A percentile compares a stretch with the other conserved stretches of the same genome.
Evolutionary conservation across 2,113 vertebrate species (phyloP).

Genomic region (Meles meles): DNA sequence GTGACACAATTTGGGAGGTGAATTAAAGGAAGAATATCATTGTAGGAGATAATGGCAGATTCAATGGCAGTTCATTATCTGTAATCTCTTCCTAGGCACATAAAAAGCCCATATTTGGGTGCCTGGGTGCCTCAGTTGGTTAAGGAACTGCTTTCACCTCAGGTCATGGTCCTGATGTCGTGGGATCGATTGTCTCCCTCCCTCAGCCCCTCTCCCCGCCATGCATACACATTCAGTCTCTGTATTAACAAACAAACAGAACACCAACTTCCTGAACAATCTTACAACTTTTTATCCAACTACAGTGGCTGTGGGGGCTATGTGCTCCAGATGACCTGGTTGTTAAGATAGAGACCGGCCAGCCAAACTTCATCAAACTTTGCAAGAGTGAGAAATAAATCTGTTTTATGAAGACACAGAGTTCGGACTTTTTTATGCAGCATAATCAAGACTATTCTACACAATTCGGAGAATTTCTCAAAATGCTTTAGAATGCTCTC

Average conservation of each 20-base stretch:
- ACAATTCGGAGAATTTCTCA: constrained; percentile 29
- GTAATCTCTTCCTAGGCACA: background rate
- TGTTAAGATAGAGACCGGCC: background rate
- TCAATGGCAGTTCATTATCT: background rate
- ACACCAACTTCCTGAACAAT: background rate
- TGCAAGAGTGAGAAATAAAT: background rate
- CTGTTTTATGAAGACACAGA: background rate
- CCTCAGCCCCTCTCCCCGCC: background rate
- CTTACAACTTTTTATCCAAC: background rate
- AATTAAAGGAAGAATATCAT: background rate
- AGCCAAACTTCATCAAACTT: background rate
- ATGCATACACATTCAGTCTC: background rate
- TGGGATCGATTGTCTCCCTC: background rate
- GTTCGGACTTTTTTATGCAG: background rate
- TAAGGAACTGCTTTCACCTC: background rate
- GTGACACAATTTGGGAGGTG: background rate
- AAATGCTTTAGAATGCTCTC: background rate
- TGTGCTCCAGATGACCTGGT: background rate
- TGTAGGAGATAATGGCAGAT: background rate
- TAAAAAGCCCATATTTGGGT: background rate
- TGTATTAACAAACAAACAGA: background rate
- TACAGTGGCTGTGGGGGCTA: background rate
- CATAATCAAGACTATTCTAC: background rate
- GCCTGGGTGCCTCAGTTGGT: background rate
- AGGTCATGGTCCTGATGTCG: background rate